These are phyloP conservation scores for Pissodes strobi DNA, from an alignment of 1,140 invertebrate species.

Conservation along the genomic window DNA sequence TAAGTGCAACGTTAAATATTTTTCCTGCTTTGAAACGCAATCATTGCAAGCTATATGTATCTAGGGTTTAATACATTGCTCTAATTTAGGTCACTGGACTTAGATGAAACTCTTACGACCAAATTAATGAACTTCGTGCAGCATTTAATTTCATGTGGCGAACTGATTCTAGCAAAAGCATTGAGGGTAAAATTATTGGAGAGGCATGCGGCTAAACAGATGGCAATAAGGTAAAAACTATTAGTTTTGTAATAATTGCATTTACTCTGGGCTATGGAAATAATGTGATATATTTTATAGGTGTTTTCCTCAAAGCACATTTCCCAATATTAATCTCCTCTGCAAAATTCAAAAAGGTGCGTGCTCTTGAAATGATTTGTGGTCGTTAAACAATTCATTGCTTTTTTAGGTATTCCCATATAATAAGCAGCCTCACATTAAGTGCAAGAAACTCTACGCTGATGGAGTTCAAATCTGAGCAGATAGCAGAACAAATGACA, in stretches of 20 bases:
- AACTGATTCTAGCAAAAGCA: constrained; percentile 86
- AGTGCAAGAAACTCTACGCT: constrained; percentile 69
- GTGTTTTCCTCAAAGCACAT: no score
- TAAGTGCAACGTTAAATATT: no score
- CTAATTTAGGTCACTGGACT: constrained; percentile 77
- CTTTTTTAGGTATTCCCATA: constrained; percentile 34
- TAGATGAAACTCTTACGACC: constrained; percentile 74
- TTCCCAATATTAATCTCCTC: no score
- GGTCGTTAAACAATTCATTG: no score
- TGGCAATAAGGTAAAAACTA: constrained; percentile 13
- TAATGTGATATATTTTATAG: no score
- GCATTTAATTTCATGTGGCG: constrained; percentile 82
- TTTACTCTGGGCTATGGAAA: no score
- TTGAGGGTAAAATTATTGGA: constrained; percentile 89
- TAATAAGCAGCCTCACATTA: constrained; percentile 43
- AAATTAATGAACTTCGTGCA: constrained; percentile 90
- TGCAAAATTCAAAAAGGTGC: no score
- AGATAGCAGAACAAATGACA: constrained; percentile 98
- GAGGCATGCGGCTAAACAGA: constrained; percentile 72
- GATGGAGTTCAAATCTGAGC: constrained; percentile 90
- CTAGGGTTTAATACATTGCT: no score
- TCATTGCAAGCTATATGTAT: no score
- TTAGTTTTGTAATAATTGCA: neutral
- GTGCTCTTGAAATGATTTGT: no score
- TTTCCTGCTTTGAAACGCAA: no score